These are phyloP conservation scores for Sialis fuliginosa DNA, from an alignment of 2,888 invertebrate genomes.

Conservation along the genomic window DNA sequence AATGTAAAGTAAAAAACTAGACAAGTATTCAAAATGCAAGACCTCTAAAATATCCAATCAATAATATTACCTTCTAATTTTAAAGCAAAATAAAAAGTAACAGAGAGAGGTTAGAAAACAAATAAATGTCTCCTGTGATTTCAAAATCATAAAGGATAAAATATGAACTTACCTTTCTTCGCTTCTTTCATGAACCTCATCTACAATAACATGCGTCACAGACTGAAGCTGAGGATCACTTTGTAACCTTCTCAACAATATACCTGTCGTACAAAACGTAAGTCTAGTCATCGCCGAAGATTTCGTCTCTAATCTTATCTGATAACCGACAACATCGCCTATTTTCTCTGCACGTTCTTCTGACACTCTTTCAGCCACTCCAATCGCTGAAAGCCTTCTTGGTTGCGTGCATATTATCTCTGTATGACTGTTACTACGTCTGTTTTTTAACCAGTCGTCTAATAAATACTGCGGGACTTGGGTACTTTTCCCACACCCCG, in stretches of 20 bases:
- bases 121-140: no score
- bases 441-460: slow-evolving; percentile 62
- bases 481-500: slow-evolving; percentile 70
- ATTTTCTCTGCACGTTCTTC: slow-evolving; percentile 66
- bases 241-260: slow-evolving; percentile 65
- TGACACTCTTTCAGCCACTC: slow-evolving; percentile 82
- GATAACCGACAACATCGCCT: slow-evolving; percentile 50
- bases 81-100: no score
- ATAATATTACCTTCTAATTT: no score
- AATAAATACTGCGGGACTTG: slow-evolving; percentile 90
- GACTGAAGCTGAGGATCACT: slow-evolving; percentile 56
- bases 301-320: slow-evolving; percentile 66
- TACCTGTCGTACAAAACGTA: slow-evolving; percentile 88
- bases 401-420: slow-evolving; percentile 89
- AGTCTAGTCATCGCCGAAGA: slow-evolving; percentile 60
- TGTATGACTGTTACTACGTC: slow-evolving; percentile 38
- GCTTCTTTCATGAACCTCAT: slow-evolving; percentile 87
- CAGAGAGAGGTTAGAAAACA: no score
- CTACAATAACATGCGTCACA: slow-evolving; percentile 71
- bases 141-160: no score
- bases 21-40: no score
- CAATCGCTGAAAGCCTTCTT: slow-evolving; percentile 76
- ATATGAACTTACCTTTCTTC: slow-evolving; percentile 64
- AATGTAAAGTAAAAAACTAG: no score
- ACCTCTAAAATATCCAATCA: no score